Base-by-base conservation (phyloP, 2,113 vertebrate species). In the Poeciliopsis retropinna region DNA sequence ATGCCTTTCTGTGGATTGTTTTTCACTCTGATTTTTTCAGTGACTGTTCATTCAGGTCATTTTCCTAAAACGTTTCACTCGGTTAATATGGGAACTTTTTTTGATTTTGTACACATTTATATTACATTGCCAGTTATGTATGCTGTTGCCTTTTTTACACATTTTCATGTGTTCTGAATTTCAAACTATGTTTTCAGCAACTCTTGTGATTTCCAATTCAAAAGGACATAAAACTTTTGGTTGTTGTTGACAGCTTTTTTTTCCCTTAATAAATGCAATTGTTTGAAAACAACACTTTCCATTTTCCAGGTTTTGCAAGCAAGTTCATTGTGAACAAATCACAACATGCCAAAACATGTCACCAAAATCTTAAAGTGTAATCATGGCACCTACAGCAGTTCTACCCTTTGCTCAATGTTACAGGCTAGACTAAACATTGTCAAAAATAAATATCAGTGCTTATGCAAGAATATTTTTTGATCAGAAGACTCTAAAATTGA, bases 1-100 rank as follows among this genome's bases (percentile, higher is more conserved):
- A 51, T 29, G 27, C 44, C 57, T 61, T 75, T 15, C 79, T 31
- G 30, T 61, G 14, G 12, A 79, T 13, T 66, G 9, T 77, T 11
- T 74, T 77, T 68, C 5, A 44, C 6, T 72, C 28, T 25, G 41
- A 29, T 68, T 13, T 47, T 15, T 44, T 67, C 17, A 4, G 28
- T 51, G 32, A 62, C 4, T 30, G 4, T 62, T 28, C 27, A 29
- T 62, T 19, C 17, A 47, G 6, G 17, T 47, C 5, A 19, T 47
- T 47, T 47, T 47, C 44, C 44, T 47, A 47, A 47, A 47, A 47
- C 14, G 3, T 44, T 44, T 44, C 41, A 44, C 17, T 6, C 1
- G 5, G 44, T 47, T 19, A 47, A 17, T 47, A 47, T 47, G 15
- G 44, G 44, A 19, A 47, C 44, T 17, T 47, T 7, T 5, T 47